A percentile compares a stretch with the other conserved stretches of the same genome.
phyloP scores from a whole-genome alignment of 2,888 invertebrate species.

The Cordylochernes scorpioides region DNA sequence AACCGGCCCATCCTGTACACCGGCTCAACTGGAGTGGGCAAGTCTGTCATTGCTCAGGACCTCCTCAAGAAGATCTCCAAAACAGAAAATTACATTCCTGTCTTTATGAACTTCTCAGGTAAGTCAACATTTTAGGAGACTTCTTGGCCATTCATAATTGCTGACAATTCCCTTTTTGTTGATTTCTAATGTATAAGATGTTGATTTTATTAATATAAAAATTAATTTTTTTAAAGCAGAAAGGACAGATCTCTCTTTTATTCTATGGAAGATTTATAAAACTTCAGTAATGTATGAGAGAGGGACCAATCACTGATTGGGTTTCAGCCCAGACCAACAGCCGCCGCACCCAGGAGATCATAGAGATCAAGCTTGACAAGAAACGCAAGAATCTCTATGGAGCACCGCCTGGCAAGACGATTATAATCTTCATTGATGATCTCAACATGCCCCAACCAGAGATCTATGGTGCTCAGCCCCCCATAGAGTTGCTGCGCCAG shows the following conservation, averaged over 20 bases:
- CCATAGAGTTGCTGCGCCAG: conserved; percentile 33
- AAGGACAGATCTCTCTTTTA: no score
- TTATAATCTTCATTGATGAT: conserved; percentile 65
- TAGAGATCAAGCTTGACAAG: conserved; percentile 57
- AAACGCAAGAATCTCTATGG: conserved; percentile 48
- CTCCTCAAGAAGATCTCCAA: not conserved
- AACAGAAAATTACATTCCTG: not conserved
- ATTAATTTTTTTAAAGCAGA: no score
- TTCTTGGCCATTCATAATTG: no score
- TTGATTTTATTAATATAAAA: no score
- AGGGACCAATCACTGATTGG: no score
- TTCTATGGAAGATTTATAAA: no score
- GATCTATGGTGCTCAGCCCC: conserved; percentile 24
- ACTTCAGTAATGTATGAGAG: no score
- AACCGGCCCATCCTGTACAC: not conserved
- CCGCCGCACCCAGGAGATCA: conserved; percentile 47
- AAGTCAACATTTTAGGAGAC: no score
- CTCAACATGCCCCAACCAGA: conserved; percentile 53
- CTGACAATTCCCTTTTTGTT: not conserved
- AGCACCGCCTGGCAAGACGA: conserved; percentile 50
- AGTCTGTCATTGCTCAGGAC: not conserved
- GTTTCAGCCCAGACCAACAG: conserved; percentile 75
- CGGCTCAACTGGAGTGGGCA: not conserved
- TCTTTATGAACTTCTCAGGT: conserved; percentile 1
- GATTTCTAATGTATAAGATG: no score